Evolutionary conservation across 92 coral and sea anemone genomes (phyloP).

Genomic region (Plumapathes pennacea): DNA sequence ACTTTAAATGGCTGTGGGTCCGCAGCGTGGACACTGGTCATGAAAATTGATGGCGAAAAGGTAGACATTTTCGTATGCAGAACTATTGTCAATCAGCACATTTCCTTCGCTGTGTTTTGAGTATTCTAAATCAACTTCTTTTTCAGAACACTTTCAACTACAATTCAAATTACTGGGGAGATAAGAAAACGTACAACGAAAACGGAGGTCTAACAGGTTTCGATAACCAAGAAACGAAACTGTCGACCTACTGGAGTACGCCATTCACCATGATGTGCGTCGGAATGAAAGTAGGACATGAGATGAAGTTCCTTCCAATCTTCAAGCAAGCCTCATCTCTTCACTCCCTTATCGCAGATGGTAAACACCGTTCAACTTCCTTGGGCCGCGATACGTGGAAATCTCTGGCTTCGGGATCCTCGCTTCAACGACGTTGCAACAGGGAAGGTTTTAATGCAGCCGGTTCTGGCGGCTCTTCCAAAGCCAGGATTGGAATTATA

Average conservation of each 20-base stretch:
- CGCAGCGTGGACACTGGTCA: too few species aligned
- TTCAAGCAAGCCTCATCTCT: not conserved
- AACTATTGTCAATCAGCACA: too few species aligned
- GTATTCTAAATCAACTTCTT: too few species aligned
- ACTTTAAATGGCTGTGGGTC: too few species aligned
- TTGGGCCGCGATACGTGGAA: not conserved
- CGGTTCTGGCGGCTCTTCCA: not conserved
- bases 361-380: not conserved
- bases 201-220: not conserved
- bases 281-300: not conserved
- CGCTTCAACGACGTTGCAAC: not conserved
- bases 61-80: too few species aligned
- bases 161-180: too few species aligned
- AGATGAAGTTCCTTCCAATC: not conserved
- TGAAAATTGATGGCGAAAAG: too few species aligned
- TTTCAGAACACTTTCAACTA: too few species aligned
- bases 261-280: conserved; percentile 1
- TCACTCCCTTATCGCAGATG: conserved; percentile 1
- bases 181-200: not conserved
- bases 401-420: conserved; percentile 3
- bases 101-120: too few species aligned
- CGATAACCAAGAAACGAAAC: conserved; percentile 6
- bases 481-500: conserved; percentile 5
- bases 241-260: conserved; percentile 3
- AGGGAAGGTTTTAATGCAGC: conserved; percentile 3